Evolutionary conservation across 2,113 vertebrate species (phyloP).

Genomic region (Bucco capensis): DNA sequence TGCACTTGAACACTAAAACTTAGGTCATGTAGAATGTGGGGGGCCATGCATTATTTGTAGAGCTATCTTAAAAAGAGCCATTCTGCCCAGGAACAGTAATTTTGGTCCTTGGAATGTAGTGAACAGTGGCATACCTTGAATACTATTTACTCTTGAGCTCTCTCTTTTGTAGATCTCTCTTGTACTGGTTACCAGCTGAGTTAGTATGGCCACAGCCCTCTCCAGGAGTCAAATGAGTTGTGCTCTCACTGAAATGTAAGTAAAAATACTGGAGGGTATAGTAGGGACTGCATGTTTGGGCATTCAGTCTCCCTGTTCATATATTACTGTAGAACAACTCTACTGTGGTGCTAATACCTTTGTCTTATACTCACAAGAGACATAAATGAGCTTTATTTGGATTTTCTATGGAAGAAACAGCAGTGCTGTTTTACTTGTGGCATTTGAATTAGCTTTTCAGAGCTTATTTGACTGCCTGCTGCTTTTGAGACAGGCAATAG

Average conservation of each 20-base stretch:
- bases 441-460: constrained; percentile 63
- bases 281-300: not conserved
- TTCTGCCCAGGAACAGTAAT: not conserved
- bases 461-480: constrained; percentile 56
- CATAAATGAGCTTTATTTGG: constrained; percentile 37
- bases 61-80: not conserved
- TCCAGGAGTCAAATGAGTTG: not conserved
- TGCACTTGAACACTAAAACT: not conserved
- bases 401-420: constrained; percentile 30
- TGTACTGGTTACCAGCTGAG: not conserved
- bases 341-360: not conserved
- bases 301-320: not conserved
- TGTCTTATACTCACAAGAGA: not conserved
- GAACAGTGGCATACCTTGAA: not conserved
- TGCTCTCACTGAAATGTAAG: not conserved
- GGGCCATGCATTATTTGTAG: not conserved
- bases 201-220: not conserved
- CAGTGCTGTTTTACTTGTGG: constrained; percentile 20
- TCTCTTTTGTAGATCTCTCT: not conserved
- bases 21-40: not conserved
- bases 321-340: not conserved
- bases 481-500: constrained; percentile 41
- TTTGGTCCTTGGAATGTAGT: not conserved
- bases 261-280: not conserved
- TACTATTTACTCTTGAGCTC: not conserved